phyloP scores from a whole-genome alignment of 2,113 vertebrate genomes.

The Aptenodytes patagonicus region DNA sequence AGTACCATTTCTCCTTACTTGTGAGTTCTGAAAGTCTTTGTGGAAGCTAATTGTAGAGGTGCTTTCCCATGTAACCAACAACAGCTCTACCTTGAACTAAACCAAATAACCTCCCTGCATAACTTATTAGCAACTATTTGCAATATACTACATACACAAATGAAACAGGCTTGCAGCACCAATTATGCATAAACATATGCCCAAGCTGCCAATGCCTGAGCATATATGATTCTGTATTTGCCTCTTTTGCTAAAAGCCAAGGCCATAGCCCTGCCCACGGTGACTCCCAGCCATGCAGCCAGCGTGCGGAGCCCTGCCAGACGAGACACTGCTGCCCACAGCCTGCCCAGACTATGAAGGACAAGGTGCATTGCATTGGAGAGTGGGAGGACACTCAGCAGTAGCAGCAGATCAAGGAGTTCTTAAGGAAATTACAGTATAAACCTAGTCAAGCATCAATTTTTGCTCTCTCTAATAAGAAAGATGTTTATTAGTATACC shows the following conservation, averaged over 20 bases:
- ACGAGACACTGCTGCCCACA: background rate
- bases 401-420: background rate
- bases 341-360: background rate
- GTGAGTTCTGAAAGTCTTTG: background rate
- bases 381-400: too few relatives aligned
- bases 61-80: background rate
- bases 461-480: background rate
- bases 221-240: too few relatives aligned
- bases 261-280: background rate
- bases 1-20: background rate
- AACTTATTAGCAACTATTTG: rapidly evolving
- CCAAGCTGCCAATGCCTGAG: background rate
- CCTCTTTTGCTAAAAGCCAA: too few relatives aligned
- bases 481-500: background rate
- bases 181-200: background rate
- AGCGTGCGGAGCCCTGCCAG: background rate
- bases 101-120: rapidly evolving
- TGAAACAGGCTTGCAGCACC: background rate
- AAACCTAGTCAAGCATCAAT: background rate
- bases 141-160: background rate
- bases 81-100: background rate
- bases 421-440: background rate
- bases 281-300: background rate
- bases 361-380: rapidly evolving
- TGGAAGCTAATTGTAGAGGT: background rate